phyloP scores from a whole-genome alignment of 2,888 invertebrate genomes.

The Temnothorax ravouxi region DNA sequence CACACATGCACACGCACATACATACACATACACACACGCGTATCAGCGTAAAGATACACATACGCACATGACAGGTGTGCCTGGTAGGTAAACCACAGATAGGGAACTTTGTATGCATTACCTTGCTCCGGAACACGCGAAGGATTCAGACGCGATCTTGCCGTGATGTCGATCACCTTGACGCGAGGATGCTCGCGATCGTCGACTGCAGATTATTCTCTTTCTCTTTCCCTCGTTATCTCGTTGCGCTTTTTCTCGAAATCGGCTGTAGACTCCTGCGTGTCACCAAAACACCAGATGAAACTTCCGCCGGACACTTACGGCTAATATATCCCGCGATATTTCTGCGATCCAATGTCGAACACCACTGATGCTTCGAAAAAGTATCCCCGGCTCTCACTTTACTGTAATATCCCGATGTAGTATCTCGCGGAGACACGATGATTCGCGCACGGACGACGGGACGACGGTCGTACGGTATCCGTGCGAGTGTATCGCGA shows the following conservation, averaged over 20 bases:
- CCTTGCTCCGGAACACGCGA: constrained; percentile 78
- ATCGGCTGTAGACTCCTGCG: constrained; percentile 44
- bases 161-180: constrained; percentile 77
- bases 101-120: constrained; percentile 57
- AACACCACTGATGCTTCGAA: constrained; percentile 60
- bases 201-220: constrained; percentile 3
- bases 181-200: constrained; percentile 50
- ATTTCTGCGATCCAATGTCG: constrained; percentile 1
- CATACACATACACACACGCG: background rate
- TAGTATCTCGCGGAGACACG: constrained; percentile 45
- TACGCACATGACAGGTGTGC: constrained; percentile 12
- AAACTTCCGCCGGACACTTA: constrained; percentile 65
- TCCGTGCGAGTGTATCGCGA: constrained; percentile 59
- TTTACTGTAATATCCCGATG: constrained; percentile 59
- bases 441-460: constrained; percentile 46
- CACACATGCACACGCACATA: background rate
- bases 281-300: constrained; percentile 71
- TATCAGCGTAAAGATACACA: background rate
- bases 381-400: constrained; percentile 64
- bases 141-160: constrained; percentile 76
- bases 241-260: constrained; percentile 40
- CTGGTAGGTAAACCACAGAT: constrained; percentile 3
- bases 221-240: background rate
- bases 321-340: constrained; percentile 45
- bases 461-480: constrained; percentile 40